A percentile compares a stretch with the other conserved stretches of the same genome.
Evolutionary conservation across 1,140 invertebrate genomes (phyloP).

Genomic region (Pinna nobilis): DNA sequence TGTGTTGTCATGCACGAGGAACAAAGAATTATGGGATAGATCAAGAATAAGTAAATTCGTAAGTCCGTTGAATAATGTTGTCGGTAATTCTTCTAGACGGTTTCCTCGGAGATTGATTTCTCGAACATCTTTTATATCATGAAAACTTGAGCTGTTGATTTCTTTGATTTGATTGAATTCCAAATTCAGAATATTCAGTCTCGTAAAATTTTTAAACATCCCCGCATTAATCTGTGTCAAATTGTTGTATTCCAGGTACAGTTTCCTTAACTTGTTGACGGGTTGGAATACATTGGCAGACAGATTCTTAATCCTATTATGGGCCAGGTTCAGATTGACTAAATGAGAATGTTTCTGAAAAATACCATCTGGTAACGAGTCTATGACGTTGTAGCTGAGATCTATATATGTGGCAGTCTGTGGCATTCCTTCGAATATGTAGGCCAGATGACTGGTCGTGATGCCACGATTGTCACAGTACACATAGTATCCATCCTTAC

Average conservation of each 20-base stretch:
- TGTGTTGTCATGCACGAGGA: constrained; percentile 12
- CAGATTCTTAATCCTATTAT: constrained; percentile 38
- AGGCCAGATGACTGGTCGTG: constrained; percentile 1
- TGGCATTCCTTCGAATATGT: constrained; percentile 27
- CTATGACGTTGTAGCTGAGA: constrained; percentile 43
- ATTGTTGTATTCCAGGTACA: constrained; percentile 39
- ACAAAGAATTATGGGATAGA: constrained; percentile 44
- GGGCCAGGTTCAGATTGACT: constrained; percentile 42
- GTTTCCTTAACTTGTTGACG: constrained; percentile 28
- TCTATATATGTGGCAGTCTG: constrained; percentile 42
- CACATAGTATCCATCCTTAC: constrained; percentile 44
- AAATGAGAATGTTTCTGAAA: constrained; percentile 38
- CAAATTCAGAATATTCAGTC: constrained; percentile 40
- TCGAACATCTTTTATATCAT: constrained; percentile 24
- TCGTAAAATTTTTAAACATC: constrained; percentile 32
- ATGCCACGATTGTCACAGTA: constrained; percentile 44
- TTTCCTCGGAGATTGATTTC: constrained; percentile 46
- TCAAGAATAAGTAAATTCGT: constrained; percentile 32
- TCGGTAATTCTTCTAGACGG: constrained; percentile 20
- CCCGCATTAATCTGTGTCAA: constrained; percentile 10
- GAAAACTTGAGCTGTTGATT: constrained; percentile 34
- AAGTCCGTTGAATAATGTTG: constrained; percentile 25
- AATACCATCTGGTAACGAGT: constrained; percentile 1
- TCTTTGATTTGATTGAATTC: constrained; percentile 33
- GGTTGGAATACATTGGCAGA: constrained; percentile 16